Conservation (phyloP, 2,888 invertebrate genomes). For the Diarsia brunnea region DNA sequence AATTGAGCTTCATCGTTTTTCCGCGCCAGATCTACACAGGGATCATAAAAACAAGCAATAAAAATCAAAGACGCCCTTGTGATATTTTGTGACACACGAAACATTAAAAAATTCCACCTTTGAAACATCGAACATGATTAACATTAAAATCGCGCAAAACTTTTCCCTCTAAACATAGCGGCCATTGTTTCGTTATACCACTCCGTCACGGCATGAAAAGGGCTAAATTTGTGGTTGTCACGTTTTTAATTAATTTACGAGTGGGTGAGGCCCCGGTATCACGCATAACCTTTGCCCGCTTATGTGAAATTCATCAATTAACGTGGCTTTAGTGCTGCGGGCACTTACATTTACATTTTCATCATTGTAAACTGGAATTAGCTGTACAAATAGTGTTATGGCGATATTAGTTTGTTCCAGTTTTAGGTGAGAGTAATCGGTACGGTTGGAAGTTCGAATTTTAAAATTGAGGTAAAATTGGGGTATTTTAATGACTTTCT, state of each 20-base stretch:
- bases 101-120: slow-evolving; percentile 12
- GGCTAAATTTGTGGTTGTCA: slow-evolving; percentile 85
- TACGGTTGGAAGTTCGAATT: neutral
- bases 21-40: neutral
- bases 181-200: slow-evolving; percentile 70
- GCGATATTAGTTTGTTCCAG: slow-evolving; percentile 32
- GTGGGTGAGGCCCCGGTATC: slow-evolving; percentile 77
- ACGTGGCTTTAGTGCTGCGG: slow-evolving; percentile 67
- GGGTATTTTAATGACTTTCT: neutral
- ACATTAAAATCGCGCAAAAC: slow-evolving; percentile 73
- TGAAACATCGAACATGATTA: slow-evolving; percentile 66
- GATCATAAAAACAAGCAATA: neutral
- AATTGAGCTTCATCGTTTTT: neutral
- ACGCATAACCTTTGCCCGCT: slow-evolving; percentile 77
- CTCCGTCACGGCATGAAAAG: slow-evolving; percentile 80
- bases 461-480: slow-evolving; percentile 24
- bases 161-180: slow-evolving; percentile 55
- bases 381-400: slow-evolving; percentile 45
- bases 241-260: slow-evolving; percentile 89
- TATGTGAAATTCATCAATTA: slow-evolving; percentile 85
- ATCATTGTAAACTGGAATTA: slow-evolving; percentile 53
- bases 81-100: neutral
- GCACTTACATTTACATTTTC: slow-evolving; percentile 71
- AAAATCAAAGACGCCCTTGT: neutral
- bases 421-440: slow-evolving; percentile 10